These are phyloP conservation scores for Epizoanthus rinbou DNA, from an alignment of 92 coral and sea anemone species.

Conservation along the genomic window DNA sequence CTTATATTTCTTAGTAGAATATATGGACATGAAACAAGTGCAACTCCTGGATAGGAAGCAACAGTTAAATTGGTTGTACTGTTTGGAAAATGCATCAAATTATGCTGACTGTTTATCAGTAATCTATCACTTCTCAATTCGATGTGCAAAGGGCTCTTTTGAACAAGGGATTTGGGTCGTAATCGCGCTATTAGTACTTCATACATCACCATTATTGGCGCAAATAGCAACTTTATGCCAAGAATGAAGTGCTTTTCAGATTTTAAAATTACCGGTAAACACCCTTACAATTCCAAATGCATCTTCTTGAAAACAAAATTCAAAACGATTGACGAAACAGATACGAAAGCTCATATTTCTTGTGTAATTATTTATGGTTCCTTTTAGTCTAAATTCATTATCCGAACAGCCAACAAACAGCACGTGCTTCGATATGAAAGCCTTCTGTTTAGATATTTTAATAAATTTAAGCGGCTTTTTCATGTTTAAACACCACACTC, in stretches of 20 bases:
- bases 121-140: neutral
- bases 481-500: neutral
- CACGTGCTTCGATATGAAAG: neutral
- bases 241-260: neutral
- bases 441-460: neutral
- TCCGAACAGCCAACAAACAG: neutral
- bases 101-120: slow-evolving; percentile 23
- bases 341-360: slow-evolving; percentile 6
- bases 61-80: neutral
- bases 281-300: neutral
- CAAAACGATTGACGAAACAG: neutral
- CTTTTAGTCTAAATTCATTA: neutral
- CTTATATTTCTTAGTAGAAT: neutral
- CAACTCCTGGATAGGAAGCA: neutral
- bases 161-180: slow-evolving; percentile 11
- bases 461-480: neutral
- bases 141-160: slow-evolving; percentile 4
- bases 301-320: slow-evolving; percentile 21
- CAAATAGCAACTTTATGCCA: neutral
- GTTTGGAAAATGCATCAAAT: slow-evolving; percentile 1
- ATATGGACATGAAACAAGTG: neutral
- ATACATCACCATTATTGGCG: neutral
- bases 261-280: neutral
- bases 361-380: neutral
- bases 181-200: slow-evolving; percentile 24